Base-by-base conservation (phyloP, 2,888 invertebrate genomes). In the Eudasyphora cyanicolor region DNA sequence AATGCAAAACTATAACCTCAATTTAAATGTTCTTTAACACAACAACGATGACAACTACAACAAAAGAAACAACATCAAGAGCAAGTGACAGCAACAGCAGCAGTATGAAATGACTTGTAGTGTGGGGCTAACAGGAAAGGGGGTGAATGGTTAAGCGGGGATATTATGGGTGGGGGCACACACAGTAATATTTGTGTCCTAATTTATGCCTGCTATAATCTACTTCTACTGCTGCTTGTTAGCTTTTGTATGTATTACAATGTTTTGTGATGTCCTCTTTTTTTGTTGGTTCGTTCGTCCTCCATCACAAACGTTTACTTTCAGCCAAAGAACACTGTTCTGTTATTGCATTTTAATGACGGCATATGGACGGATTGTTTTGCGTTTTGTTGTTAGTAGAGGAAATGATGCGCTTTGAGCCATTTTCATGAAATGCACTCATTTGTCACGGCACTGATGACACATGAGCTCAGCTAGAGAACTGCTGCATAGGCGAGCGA, bases 171-270 rank as follows among this genome's bases (percentile, higher is more conserved):
- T n/a, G n/a, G n/a, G n/a, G n/a, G n/a, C 51, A 8, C 54, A 10
- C 69, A 82, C 62, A 64, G 62, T 71, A 82, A 70, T 70, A 38
- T 78, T n/a, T n/a, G 27, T 74, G 78, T 78, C 75, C 82, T 78
- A 70, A 78, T 78, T 75, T 78, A 70, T 60, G 35, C 60, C 73
- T 69, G 57, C n/a, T n/a, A n/a, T 62, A 29, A 45, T n/a, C n/a
- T n/a, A n/a, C n/a, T n/a, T n/a, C n/a, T n/a, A n/a, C n/a, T n/a
- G 76, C 38, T 49, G 19, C 10, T 51, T 49, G 32, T 49, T 3
- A 29, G 32, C 71, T 19, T 73, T 51, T 19, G 57, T 75, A 60
- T 75, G 17, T 49, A 69, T 75, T 62, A 70, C 78, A 78, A 67
- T 74, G 54, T 82, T n/a, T 81, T 70, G 62, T 74, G 69, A 29